Conservation (phyloP, 2,888 invertebrate genomes). For the Drosophila recens region DNA sequence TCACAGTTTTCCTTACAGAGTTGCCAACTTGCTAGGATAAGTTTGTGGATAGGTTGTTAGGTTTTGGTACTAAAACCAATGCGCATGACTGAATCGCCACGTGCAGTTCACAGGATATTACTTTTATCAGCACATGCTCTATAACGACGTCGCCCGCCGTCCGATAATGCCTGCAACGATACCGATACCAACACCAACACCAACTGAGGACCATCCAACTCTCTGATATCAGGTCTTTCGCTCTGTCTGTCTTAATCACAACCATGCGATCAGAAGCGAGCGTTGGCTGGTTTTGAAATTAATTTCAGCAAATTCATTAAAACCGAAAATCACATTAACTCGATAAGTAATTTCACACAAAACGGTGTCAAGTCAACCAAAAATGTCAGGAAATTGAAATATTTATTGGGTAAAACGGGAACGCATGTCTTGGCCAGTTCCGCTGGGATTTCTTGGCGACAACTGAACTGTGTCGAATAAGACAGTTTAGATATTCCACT, state of each 20-base stretch:
- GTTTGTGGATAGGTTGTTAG: constrained; percentile 23
- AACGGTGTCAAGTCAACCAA: constrained; percentile 69
- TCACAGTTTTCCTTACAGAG: constrained; percentile 1
- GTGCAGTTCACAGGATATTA: constrained; percentile 74
- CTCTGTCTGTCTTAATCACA: constrained; percentile 39
- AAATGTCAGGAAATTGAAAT: constrained; percentile 71
- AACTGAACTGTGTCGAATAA: constrained; percentile 3
- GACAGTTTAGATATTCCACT: not conserved
- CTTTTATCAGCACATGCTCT: constrained; percentile 72
- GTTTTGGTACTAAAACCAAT: constrained; percentile 19
- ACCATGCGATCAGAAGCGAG: constrained; percentile 43
- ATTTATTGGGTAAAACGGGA: constrained; percentile 44
- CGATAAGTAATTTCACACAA: constrained; percentile 70
- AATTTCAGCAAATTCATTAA: constrained; percentile 77
- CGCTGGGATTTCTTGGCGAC: constrained; percentile 16
- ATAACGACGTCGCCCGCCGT: constrained; percentile 55
- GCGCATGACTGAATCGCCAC: constrained; percentile 66
- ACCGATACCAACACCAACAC: constrained; percentile 25
- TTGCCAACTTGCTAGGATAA: constrained; percentile 27
- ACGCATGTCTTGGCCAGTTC: constrained; percentile 17
- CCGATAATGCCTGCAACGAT: constrained; percentile 47
- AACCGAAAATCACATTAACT: constrained; percentile 67
- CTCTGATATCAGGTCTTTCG: constrained; percentile 19
- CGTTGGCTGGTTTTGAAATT: constrained; percentile 52
- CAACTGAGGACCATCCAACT: constrained; percentile 15